Conservation (phyloP, 2,113 vertebrate genomes). For the Antigone vipio region DNA sequence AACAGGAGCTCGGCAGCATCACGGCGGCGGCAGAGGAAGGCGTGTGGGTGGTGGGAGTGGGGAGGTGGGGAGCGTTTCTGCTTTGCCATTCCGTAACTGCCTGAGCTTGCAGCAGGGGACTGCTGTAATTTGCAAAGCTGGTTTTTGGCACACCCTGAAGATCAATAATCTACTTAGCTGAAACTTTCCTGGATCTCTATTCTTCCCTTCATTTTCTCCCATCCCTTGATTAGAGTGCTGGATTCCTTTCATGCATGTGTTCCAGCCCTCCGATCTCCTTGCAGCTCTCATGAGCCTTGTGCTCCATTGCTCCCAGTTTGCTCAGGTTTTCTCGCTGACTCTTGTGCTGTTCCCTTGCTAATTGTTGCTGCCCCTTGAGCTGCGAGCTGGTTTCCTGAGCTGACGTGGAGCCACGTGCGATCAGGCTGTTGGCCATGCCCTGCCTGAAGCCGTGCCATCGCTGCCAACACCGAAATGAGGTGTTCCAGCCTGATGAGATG, state of each 20-base stretch:
- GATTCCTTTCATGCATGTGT: not conserved
- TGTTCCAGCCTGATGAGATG: not conserved
- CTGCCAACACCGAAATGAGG: rapidly evolving
- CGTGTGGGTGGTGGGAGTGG: not conserved
- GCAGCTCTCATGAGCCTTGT: not conserved
- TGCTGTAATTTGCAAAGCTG: slow-evolving; percentile 39
- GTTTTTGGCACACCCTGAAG: slow-evolving; percentile 53
- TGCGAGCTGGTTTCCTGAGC: not conserved
- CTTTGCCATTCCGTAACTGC: slow-evolving; percentile 1
- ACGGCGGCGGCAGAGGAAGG: not conserved
- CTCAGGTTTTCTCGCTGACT: not conserved
- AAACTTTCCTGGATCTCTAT: slow-evolving; percentile 28
- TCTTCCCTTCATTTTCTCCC: not conserved
- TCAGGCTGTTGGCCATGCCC: not conserved
- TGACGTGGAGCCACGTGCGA: rapidly evolving
- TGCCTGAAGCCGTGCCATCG: not conserved
- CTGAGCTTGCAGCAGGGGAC: not conserved
- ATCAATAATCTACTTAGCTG: slow-evolving; percentile 66
- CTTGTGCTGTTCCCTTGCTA: not conserved
- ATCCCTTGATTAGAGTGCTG: not conserved
- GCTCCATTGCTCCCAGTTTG: rapidly evolving
- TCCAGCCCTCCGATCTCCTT: not conserved
- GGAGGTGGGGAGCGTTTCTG: not conserved
- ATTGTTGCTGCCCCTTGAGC: not conserved
- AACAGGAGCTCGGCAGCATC: not conserved